Base-by-base conservation (phyloP, 2,797 vertebrate species). In the Neosilurus mollespiculum region DNA sequence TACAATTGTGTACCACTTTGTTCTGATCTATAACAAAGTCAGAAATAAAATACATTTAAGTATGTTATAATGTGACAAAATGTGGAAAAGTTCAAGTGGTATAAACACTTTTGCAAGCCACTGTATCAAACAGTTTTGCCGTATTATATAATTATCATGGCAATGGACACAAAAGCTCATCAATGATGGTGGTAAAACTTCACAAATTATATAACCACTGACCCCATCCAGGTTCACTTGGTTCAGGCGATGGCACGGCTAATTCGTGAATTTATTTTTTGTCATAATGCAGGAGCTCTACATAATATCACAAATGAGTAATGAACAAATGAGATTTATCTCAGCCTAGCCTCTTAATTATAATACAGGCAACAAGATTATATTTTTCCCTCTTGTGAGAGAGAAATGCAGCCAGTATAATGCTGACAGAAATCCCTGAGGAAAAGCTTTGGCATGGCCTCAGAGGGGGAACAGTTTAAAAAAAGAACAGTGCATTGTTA, bases 401-500 rank as follows among this genome's bases (percentile, higher is more conserved):
- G 26, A 61, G 15, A 58, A 59, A 18, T 2, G 3, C 10, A 9
- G 53, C 53, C 79, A 49, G 16, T 53, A 30, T 37, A 3, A 56
- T 61, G 49, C 34, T 16, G 10, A 0, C 26, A 67, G 34, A 20
- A 20, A 62, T 66, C 72, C 22, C 34, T 12, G 54, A 37, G 70
- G 24, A 11, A 26, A 83, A 78, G 43, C 4, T 64, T 2, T 11
- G 7, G 14, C 69, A 24, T 54, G 54, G 16, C 24, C 61, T 22
- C 43, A 15, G 62, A 69, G 37, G 18, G 62, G 69, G 30, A 64
- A 43, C 62, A 61, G 30, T 34, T 51, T 78, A 78, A 15, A 72
- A 79, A 75, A 70, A 59, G 77, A 81, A 71, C 37, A 82, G 58
- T 34, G 61, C 22, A 54, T 9, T 81, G 59, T 49, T 49, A 66